These are phyloP conservation scores for Oscheius sp. DNA, from an alignment of 2,888 invertebrate species.

Conservation along the genomic window DNA sequence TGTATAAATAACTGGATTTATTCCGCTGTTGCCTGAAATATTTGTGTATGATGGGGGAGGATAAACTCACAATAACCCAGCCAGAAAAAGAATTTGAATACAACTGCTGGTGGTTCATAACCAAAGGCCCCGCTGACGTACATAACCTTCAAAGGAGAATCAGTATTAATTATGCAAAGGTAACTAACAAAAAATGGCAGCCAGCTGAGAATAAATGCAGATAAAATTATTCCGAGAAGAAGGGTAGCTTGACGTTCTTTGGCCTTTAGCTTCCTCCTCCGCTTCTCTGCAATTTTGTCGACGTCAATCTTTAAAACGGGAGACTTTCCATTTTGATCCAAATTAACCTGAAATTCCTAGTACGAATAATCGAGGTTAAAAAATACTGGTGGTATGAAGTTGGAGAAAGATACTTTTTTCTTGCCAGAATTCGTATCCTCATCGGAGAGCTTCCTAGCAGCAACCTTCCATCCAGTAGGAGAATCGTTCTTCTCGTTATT, in stretches of 20 bases:
- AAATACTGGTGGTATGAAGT: neutral
- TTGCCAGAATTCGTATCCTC: conserved; percentile 7
- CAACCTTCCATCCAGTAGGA: neutral
- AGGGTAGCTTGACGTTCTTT: conserved; percentile 91
- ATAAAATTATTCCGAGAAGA: conserved; percentile 95
- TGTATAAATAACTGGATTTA: conserved; percentile 69
- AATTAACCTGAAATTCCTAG: conserved; percentile 15
- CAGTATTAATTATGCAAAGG: neutral
- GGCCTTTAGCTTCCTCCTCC: conserved; percentile 49
- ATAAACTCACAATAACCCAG: conserved; percentile 88
- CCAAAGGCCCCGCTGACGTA: conserved; percentile 73
- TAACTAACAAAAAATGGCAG: conserved; percentile 85
- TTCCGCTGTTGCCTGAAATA: conserved; percentile 66
- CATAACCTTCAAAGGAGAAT: conserved; percentile 71
- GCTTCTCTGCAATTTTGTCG: conserved; percentile 24
- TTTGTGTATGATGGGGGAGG: neutral
- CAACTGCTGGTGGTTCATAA: conserved; percentile 63
- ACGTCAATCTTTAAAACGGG: conserved; percentile 4
- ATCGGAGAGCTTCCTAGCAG: conserved; percentile 16
- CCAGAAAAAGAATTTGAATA: conserved; percentile 77
- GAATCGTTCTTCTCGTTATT: conserved; percentile 7
- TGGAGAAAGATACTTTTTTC: conserved; percentile 25
- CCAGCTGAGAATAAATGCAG: conserved; percentile 97
- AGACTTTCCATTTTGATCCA: conserved; percentile 7
- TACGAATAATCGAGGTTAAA: neutral